These are phyloP conservation scores for Apteryx mantelli DNA, from an alignment of 2,113 vertebrate genomes.

Conservation along the genomic window DNA sequence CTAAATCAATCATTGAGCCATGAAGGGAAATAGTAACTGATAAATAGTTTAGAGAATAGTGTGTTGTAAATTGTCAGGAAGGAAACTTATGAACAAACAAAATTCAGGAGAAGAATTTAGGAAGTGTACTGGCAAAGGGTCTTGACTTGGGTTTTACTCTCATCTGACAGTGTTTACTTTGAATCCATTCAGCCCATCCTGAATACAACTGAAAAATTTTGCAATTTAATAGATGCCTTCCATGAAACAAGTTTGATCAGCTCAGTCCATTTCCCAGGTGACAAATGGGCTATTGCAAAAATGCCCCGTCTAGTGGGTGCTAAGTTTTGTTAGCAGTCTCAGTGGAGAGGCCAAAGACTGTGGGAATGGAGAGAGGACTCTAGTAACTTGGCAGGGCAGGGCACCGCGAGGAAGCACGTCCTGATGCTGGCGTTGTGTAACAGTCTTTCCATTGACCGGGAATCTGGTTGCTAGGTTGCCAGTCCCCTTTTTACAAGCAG, in stretches of 20 bases:
- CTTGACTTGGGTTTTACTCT: not conserved
- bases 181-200: slow-evolving; percentile 7
- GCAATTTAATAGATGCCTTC: not conserved
- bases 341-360: slow-evolving; percentile 63
- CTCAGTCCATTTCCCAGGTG: slow-evolving; percentile 61
- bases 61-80: not conserved
- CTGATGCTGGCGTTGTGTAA: not conserved
- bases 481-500: slow-evolving; percentile 55
- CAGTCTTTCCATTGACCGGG: slow-evolving; percentile 50
- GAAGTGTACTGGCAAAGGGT: not conserved
- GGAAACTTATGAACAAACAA: not conserved
- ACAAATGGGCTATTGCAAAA: slow-evolving; percentile 48
- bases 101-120: not conserved
- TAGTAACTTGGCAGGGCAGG: slow-evolving; percentile 53
- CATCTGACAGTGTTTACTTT: not conserved
- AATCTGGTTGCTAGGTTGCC: slow-evolving; percentile 67
- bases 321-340: slow-evolving; percentile 55
- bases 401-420: slow-evolving; percentile 16
- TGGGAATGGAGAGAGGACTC: slow-evolving; percentile 53
- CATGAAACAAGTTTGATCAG: not conserved
- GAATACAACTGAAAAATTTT: not conserved
- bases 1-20: not conserved
- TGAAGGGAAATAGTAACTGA: not conserved
- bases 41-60: not conserved
- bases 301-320: not conserved